Percentiles rank a stretch among this genome's conserved stretches.
These are phyloP conservation scores for Phortica magna DNA, from an alignment of 2,888 invertebrate genomes.

Conservation along the genomic window DNA sequence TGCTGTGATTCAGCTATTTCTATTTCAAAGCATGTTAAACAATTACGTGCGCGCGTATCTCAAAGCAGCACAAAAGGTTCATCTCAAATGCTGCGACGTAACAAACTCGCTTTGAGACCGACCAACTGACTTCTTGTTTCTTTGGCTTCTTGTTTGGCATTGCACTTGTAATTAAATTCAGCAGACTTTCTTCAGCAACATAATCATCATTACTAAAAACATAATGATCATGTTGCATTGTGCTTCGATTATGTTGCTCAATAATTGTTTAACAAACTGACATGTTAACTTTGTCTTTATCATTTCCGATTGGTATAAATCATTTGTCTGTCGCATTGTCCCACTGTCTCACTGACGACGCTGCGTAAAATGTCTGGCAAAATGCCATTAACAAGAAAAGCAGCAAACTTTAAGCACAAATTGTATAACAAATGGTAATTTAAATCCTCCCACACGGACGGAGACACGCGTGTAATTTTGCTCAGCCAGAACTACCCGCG, in stretches of 20 bases:
- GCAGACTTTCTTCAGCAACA: neutral
- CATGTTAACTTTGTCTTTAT: conserved; percentile 59
- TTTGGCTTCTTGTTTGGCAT: no score
- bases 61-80: neutral
- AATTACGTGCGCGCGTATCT: neutral
- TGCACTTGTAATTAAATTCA: neutral
- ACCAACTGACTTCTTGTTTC: no score
- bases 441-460: conserved; percentile 65
- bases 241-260: neutral
- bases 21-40: conserved; percentile 15
- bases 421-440: conserved; percentile 74
- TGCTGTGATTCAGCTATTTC: conserved; percentile 75
- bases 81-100: no score
- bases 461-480: conserved; percentile 31
- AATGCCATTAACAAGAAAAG: conserved; percentile 14
- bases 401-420: conserved; percentile 15
- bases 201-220: neutral
- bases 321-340: conserved; percentile 55
- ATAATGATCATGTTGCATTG: no score
- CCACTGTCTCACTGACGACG: conserved; percentile 21
- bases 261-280: conserved; percentile 3
- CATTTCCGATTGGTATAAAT: conserved; percentile 69
- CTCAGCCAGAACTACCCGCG: conserved; percentile 31
- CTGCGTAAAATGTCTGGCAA: conserved; percentile 58
- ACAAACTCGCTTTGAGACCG: no score